phyloP scores from a whole-genome alignment of 2,888 invertebrate species.

The Rutpela maculata region DNA sequence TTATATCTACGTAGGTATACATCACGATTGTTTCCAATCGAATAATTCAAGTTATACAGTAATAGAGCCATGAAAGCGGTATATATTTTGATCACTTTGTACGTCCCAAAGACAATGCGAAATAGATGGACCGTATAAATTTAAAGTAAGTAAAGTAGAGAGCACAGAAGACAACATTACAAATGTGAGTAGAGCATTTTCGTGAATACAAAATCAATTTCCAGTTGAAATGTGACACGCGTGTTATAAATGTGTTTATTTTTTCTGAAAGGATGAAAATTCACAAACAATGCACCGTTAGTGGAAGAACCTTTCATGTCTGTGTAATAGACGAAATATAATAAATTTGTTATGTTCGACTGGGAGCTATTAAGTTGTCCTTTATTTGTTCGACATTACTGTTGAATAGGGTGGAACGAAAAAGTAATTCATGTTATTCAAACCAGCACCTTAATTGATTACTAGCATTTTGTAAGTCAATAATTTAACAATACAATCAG shows the following conservation, averaged over 20 bases:
- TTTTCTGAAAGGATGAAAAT: slow-evolving; percentile 4
- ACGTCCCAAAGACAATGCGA: background rate
- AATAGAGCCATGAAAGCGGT: background rate
- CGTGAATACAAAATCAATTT: slow-evolving; percentile 36
- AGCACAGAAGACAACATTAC: slow-evolving; percentile 22
- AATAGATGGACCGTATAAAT: slow-evolving; percentile 25
- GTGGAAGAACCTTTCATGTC: background rate
- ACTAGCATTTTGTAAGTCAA: too few species aligned
- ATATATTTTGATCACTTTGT: slow-evolving; percentile 5
- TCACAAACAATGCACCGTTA: slow-evolving; percentile 5
- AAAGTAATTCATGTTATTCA: background rate
- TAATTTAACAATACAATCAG: too few species aligned
- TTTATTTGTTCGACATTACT: background rate
- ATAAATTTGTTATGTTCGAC: slow-evolving; percentile 11
- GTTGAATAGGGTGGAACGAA: background rate
- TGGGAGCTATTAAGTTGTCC: slow-evolving; percentile 4
- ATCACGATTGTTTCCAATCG: background rate
- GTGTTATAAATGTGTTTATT: slow-evolving; percentile 34
- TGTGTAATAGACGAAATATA: slow-evolving; percentile 4
- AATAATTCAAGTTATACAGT: background rate
- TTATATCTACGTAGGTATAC: background rate
- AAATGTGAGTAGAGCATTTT: slow-evolving; percentile 26
- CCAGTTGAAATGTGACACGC: slow-evolving; percentile 24
- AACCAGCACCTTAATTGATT: too few species aligned
- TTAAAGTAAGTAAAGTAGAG: slow-evolving; percentile 23